These are phyloP conservation scores for Choristoneura fumiferana DNA, from an alignment of 1,140 invertebrate genomes.

Conservation along the genomic window DNA sequence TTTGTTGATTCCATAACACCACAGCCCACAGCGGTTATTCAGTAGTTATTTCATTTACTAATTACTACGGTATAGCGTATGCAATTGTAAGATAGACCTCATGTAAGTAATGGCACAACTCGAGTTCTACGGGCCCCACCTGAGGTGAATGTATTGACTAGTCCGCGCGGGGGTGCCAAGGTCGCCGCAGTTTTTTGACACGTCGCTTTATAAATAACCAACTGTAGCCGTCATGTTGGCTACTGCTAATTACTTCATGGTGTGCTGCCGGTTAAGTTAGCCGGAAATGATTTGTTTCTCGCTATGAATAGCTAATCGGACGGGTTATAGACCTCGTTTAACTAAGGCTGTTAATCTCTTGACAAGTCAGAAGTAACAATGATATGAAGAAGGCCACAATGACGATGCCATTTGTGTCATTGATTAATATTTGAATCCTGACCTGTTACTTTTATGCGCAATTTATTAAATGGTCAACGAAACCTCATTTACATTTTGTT, in stretches of 20 bases:
- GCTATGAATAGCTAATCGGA: conserved; percentile 48
- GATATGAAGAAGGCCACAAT: background rate
- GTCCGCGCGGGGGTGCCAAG: conserved; percentile 73
- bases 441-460: background rate
- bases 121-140: conserved; percentile 60
- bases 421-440: background rate
- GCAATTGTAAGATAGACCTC: conserved; percentile 27
- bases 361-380: background rate
- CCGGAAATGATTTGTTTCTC: conserved; percentile 68
- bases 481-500: conserved; percentile 17
- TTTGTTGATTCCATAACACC: no score
- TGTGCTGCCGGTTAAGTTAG: conserved; percentile 39
- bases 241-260: conserved; percentile 40
- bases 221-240: conserved; percentile 38
- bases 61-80: background rate
- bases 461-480: conserved; percentile 8
- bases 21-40: no score
- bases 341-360: conserved; percentile 5
- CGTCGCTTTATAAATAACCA: conserved; percentile 66
- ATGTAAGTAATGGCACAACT: conserved; percentile 45
- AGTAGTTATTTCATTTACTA: background rate
- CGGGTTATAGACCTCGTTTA: conserved; percentile 50
- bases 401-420: background rate
- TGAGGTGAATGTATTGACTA: conserved; percentile 70
- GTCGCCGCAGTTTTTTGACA: conserved; percentile 75